Evolutionary conservation across 2,888 invertebrate genomes (phyloP), one percentile per base, ranked within the genome.

Genomic region (Chromoteleia sp.): DNA sequence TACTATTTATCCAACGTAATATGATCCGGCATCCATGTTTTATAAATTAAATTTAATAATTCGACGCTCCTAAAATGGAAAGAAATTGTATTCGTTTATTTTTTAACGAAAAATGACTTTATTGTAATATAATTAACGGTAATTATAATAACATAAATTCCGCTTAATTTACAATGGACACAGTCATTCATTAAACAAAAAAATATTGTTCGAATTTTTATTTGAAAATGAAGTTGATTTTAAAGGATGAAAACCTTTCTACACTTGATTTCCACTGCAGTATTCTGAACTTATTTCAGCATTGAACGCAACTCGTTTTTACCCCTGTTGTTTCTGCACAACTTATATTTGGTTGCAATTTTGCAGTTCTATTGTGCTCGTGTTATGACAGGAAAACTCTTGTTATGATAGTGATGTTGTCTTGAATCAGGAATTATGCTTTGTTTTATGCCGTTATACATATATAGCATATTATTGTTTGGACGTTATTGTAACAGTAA

Each of bases 381-480:
- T 29, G 36, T 21, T 41, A 21, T 36, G 43, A 59, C 59, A 59
- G 59, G 58, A 59, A 41, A 59, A 59, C 29, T 59, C 29, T 43
- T 61, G 33, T 45, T 61, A 45, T 61, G 45, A 61, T 45, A 61
- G 41, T 45, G 45, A 61, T 45, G 61, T 43, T 43, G 59, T 45
- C 61, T 43, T 45, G 61, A 45, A 61, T 45, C 61, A 33, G 10
- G 19, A 61, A 61, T 45, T 61, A 45, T 45, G 61, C 61, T 61
- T 61, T 61, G 61, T 61, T 61, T 45, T 61, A 45, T 61, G n/a
- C 43, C 59, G 43, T 59, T 61, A 45, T 45, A 45, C 25, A 61
- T 45, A 29, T 59, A 43, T 43, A 7, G 29, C 45, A 33, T 61
- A 45, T 45, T 17, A 45, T 45, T 30, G 61, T 45, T 61, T 41